Percentiles rank a stretch among this genome's conserved stretches.
phyloP scores from a whole-genome alignment of 2,113 vertebrate species.

The Leucosticte australis region DNA sequence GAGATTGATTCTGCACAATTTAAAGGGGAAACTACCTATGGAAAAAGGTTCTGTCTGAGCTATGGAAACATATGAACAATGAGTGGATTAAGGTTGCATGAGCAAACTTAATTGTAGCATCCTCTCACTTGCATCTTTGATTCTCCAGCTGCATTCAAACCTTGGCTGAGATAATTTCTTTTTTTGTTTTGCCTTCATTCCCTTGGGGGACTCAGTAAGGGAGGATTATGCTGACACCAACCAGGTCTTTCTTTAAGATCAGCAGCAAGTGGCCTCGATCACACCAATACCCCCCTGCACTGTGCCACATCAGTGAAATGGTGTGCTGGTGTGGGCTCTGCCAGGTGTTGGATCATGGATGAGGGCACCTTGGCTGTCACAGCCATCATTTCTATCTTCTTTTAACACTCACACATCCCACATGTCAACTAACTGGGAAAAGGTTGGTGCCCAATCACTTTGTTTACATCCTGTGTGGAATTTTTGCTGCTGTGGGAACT shows the following conservation, averaged over 20 bases:
- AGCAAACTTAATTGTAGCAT: neutral
- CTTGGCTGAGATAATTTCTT: neutral
- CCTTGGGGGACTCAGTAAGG: neutral
- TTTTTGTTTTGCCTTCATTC: neutral
- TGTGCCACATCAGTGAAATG: neutral
- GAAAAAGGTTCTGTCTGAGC: neutral
- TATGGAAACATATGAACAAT: neutral
- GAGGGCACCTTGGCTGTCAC: neutral
- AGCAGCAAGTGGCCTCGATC: fast-evolving
- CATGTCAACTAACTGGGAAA: neutral
- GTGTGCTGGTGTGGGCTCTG: neutral
- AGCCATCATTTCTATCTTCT: neutral
- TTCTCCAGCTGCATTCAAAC: neutral
- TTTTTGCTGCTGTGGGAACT: neutral
- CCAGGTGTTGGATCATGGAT: neutral
- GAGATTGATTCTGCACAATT: neutral
- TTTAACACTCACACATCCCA: neutral
- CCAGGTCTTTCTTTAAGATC: neutral
- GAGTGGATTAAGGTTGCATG: neutral
- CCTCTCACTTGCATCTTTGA: neutral
- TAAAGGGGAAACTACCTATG: neutral
- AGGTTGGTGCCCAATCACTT: neutral
- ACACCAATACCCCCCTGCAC: fast-evolving
- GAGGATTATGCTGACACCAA: neutral
- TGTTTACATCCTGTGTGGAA: neutral